These are phyloP conservation scores for Nymphalis c-album DNA, from an alignment of 2,888 invertebrate species.

Conservation along the genomic window DNA sequence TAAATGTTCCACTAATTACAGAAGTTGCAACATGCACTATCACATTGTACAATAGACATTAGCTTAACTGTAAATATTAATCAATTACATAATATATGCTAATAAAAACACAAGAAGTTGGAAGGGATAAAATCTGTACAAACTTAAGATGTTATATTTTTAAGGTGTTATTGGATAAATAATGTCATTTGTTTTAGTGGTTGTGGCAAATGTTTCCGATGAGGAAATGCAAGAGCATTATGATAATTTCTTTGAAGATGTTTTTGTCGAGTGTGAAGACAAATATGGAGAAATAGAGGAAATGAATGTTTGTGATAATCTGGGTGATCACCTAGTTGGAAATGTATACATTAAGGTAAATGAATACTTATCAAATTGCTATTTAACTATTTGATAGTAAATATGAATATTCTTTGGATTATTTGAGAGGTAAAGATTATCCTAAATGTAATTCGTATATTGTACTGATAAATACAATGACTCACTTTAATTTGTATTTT, in stretches of 20 bases:
- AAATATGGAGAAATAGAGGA: conserved; percentile 99
- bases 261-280: conserved; percentile 99
- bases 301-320: conserved; percentile 99
- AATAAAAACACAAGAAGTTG: too few species aligned
- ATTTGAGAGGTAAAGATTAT: too few species aligned
- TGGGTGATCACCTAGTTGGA: conserved; percentile 98
- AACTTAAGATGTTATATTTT: too few species aligned
- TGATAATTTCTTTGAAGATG: conserved; percentile 99
- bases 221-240: conserved; percentile 99
- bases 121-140: too few species aligned
- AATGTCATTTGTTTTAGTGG: conserved; percentile 81
- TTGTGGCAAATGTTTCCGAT: conserved; percentile 96
- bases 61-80: too few species aligned
- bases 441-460: too few species aligned
- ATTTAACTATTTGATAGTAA: not conserved
- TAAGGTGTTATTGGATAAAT: conserved; percentile 13
- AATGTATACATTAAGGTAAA: conserved; percentile 98
- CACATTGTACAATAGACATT: too few species aligned
- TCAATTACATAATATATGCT: too few species aligned
- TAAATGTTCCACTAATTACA: too few species aligned
- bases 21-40: too few species aligned
- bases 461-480: not conserved
- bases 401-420: not conserved
- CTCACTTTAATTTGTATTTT: too few species aligned
- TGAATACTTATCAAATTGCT: conserved; percentile 4